These are phyloP conservation scores for Caenorhabditis briggsae DNA, from an alignment of 1,140 invertebrate species.

Conservation along the genomic window DNA sequence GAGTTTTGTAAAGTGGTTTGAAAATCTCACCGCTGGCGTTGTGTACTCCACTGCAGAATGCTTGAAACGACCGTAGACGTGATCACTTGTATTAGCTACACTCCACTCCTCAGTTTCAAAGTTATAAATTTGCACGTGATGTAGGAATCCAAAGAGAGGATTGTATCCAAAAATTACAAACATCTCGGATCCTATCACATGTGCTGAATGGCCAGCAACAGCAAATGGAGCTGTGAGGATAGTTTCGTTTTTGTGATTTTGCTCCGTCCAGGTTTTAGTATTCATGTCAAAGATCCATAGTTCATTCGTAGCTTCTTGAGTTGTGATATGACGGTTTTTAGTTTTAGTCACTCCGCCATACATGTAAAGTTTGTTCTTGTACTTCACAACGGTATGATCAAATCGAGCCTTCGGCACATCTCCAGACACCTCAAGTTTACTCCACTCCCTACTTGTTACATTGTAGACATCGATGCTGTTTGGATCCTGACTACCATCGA, in stretches of 20 bases:
- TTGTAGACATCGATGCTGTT: constrained; percentile 65
- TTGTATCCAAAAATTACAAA: constrained; percentile 77
- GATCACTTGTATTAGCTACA: constrained; percentile 65
- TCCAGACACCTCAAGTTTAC: constrained; percentile 19
- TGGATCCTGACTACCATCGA: background rate
- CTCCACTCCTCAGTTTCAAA: constrained; percentile 73
- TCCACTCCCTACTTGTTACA: constrained; percentile 61
- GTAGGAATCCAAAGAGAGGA: constrained; percentile 72
- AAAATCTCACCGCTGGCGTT: constrained; percentile 1
- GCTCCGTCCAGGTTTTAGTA: constrained; percentile 66
- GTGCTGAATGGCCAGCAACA: constrained; percentile 76
- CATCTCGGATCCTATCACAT: constrained; percentile 75
- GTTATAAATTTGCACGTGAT: constrained; percentile 74
- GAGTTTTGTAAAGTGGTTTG: background rate
- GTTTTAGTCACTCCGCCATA: too few relatives aligned
- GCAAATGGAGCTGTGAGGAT: constrained; percentile 68
- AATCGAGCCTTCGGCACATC: constrained; percentile 68
- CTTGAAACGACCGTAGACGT: constrained; percentile 72
- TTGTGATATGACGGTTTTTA: too few relatives aligned
- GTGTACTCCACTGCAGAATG: constrained; percentile 72
- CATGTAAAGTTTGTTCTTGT: constrained; percentile 60
- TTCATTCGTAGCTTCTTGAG: constrained; percentile 67
- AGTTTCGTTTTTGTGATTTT: constrained; percentile 62
- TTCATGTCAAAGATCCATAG: constrained; percentile 73
- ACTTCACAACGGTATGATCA: constrained; percentile 75